phyloP scores from a whole-genome alignment of 2,113 vertebrate species.

The Kryptolebias marmoratus region DNA sequence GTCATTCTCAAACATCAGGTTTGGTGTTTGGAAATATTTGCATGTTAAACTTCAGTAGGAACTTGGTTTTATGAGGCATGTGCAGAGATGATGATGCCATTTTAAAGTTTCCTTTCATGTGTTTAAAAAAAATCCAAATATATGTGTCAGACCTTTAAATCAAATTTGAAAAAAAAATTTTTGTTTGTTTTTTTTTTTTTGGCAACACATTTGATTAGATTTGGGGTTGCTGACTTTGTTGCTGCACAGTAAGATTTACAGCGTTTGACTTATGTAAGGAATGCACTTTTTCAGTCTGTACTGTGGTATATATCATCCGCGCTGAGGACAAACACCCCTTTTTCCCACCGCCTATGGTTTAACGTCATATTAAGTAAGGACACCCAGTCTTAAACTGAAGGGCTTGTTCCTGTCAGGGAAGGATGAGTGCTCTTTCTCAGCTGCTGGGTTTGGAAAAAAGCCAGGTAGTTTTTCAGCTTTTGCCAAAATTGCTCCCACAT shows the following conservation, averaged over 20 bases:
- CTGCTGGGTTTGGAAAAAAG: conserved; percentile 55
- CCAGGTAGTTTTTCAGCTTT: conserved; percentile 23
- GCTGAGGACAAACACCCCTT: conserved; percentile 32
- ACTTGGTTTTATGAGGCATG: not conserved
- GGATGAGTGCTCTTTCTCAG: conserved; percentile 59
- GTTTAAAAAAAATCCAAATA: not conserved
- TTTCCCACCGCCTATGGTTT: conserved; percentile 20
- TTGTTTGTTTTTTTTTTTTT: not conserved
- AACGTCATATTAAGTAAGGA: conserved; percentile 55
- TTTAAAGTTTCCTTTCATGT: not conserved
- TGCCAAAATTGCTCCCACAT: conserved; percentile 72
- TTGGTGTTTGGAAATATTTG: not conserved
- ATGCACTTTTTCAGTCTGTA: conserved; percentile 23
- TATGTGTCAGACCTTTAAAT: not conserved
- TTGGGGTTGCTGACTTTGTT: not conserved
- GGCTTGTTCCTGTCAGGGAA: conserved; percentile 50
- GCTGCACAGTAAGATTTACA: not conserved
- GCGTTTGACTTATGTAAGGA: conserved; percentile 2
- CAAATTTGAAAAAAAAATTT: not conserved
- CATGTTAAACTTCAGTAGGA: not conserved
- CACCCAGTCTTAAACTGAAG: conserved; percentile 45
- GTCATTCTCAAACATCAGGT: not conserved
- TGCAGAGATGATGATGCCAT: not conserved
- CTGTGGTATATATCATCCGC: conserved; percentile 35
- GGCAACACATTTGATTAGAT: not conserved